These are phyloP conservation scores for Metallyticus violacea DNA, from an alignment of 2,888 invertebrate species.

Conservation along the genomic window DNA sequence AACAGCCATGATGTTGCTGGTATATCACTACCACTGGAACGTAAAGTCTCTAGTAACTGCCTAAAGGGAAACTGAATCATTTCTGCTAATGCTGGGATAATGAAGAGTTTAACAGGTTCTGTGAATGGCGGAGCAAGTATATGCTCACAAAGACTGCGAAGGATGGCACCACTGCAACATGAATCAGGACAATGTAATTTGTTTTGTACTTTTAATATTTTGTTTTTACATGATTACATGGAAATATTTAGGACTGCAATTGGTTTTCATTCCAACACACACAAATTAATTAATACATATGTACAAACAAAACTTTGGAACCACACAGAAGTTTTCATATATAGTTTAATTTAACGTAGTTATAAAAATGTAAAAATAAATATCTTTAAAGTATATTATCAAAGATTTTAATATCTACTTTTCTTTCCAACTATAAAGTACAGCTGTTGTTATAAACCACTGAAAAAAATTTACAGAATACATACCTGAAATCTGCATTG, in stretches of 20 bases:
- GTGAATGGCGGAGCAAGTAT: constrained; percentile 66
- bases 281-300: no score
- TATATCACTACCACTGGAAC: neutral
- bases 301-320: no score
- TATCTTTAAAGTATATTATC: no score
- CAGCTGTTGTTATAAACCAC: neutral
- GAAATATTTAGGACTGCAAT: no score
- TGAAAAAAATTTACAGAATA: neutral
- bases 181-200: no score
- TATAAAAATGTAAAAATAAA: no score
- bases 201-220: no score
- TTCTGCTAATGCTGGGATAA: constrained; percentile 65
- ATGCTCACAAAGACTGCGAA: constrained; percentile 60
- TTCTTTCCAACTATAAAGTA: no score
- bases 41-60: constrained; percentile 43
- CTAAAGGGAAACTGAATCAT: constrained; percentile 50
- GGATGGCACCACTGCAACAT: constrained; percentile 48
- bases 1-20: constrained; percentile 56
- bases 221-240: no score
- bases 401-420: no score
- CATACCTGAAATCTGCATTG: constrained; percentile 44
- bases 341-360: neutral
- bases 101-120: constrained; percentile 64
- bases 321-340: no score
- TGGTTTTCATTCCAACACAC: no score